phyloP scores from a whole-genome alignment of 1,140 invertebrate genomes.

The roundworm (Caenorhabditis elegans) region WBcel235 BX284604.4:14489501-14490000 shows the following conservation, averaged over 20 bases:
- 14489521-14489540: too few relatives aligned
- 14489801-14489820: too few relatives aligned
- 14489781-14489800: slow-evolving; percentile 48
- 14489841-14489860: not conserved
- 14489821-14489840: not conserved
- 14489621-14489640: slow-evolving; percentile 65
- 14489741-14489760: slow-evolving; percentile 42
- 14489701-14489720: slow-evolving; percentile 31
- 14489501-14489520: too few relatives aligned
- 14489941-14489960: too few relatives aligned
- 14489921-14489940: too few relatives aligned
- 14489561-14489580: not conserved
- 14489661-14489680: slow-evolving; percentile 65
- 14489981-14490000: too few relatives aligned
- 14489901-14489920: too few relatives aligned
- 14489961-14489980: too few relatives aligned
- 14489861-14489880: not conserved
- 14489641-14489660: slow-evolving; percentile 67
- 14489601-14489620: slow-evolving; percentile 64
- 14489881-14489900: too few relatives aligned
- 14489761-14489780: slow-evolving; percentile 58
- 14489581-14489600: slow-evolving; percentile 50
- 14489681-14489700: slow-evolving; percentile 46
- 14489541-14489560: too few relatives aligned
- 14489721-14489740: not conserved